Base-by-base conservation (phyloP, 2,113 vertebrate genomes). In the Peromyscus maniculatus region DNA sequence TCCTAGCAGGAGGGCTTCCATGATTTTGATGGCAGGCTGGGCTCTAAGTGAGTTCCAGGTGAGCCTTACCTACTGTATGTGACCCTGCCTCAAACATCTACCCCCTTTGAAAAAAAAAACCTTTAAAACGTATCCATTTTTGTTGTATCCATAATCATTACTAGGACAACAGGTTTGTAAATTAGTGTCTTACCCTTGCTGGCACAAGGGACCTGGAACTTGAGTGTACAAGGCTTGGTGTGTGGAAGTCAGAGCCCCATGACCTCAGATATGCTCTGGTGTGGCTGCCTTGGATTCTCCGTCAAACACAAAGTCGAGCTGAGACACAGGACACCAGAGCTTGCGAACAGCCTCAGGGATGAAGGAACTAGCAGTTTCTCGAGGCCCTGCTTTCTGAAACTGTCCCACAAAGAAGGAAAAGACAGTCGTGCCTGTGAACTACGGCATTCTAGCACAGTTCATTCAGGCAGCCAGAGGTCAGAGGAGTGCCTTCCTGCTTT, bases 381-480 rank as follows among this genome's bases (percentile, higher is more conserved):
- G 24, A 46, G n/a, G n/a, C 12, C 4, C 71, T 0, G 0, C 59
- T 91, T 86, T 91, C 59, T 88, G 21, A 84, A 57, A 33, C 10
- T 31, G 1, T 71, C 71, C 15, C 52, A 1, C 79, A 39, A 79
- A 59, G 57, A 78, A 46, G 28, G 15, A 36, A 87, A 89, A 95
- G 84, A 71, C 62, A 15, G n/a, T 78, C 52, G 75, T 77, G 39
- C 90, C 67, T 91, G 59, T 82, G 78, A 90, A 21, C 62, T 43
- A 6, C 26, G 46, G 9, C 46, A 9, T 87, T 43, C 64, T 26
- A 19, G 55, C n/a, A 19, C 62, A 74, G 64, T 74, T 82, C n/a
- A 59, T 2, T 26, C 86, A 75, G 16, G 79, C 64, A 36, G 13
- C 52, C 74, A 49, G 26, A 69, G 64, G 24, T 78, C 95, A 31